Base-by-base conservation (phyloP, 2,888 invertebrate species). In the Pristionchus maxplancki region DNA sequence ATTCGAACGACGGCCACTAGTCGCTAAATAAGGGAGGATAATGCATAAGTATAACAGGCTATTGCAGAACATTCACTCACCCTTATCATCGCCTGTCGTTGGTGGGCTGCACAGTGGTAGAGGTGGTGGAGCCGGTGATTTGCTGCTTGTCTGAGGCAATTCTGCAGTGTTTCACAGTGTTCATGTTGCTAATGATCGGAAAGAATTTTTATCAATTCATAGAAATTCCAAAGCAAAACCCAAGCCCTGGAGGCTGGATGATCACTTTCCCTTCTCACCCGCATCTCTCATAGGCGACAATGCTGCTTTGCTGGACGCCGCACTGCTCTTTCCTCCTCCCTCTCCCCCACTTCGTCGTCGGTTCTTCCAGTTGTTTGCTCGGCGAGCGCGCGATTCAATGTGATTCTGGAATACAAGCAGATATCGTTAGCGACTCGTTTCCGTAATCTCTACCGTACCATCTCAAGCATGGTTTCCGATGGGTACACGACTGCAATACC, bases 401-500 rank as follows among this genome's bases (percentile, higher is more conserved):
- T 84, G 84, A 9, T 37, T 67, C 67, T 67, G 67, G 11, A n/a
- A 24, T 20, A 31, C 13, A 37, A 34, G 37, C 13, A 13, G 11
- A 74, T 20, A 67, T 67, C 28, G 4, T 15, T 5, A 15, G 20
- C 15, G 1, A 15, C 20, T 50, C 50, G 3, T 67, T 67, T 67
- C n/a, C 67, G 1, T 67, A 31, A 67, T 9, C 50, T 15, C 78
- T 44, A 44, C 28, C 82, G 28, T 50, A 82, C 82, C 82, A 82
- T 28, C 40, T 82, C 82, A 9, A 82, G 82, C 13, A 82, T 82
- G 20, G 48, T 82, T 28, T 82, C 82, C 28, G 50, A 50, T 31
- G 82, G 50, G 28, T 82, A 82, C n/a, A 82, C 82, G 5, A 82
- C 82, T 17, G 82, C 82, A 17, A 82, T 82, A 1, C 82, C 82